Evolutionary conservation across 2,113 vertebrate species (phyloP).

Genomic region (Coptodon bakossiorum): DNA sequence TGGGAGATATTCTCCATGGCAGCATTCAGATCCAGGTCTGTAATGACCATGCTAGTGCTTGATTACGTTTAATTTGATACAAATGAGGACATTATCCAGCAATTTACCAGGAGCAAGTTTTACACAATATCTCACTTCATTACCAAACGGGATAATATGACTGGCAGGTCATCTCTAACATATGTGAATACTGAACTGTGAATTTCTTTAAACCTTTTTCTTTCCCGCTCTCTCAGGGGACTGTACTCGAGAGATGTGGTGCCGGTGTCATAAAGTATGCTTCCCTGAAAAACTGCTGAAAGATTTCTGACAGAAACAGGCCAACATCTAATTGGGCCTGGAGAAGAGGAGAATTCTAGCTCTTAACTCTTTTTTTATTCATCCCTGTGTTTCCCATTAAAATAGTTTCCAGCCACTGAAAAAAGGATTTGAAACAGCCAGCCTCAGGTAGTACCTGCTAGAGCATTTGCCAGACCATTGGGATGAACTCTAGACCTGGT

Average conservation of each 20-base stretch:
- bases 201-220: not conserved
- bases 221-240: not conserved
- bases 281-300: constrained; percentile 24
- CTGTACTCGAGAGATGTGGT: not conserved
- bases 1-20: constrained; percentile 39
- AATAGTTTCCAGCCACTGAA: constrained; percentile 64
- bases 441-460: constrained; percentile 58
- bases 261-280: constrained; percentile 26
- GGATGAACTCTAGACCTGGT: constrained; percentile 33
- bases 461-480: constrained; percentile 30
- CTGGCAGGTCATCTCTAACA: constrained; percentile 16
- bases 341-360: constrained; percentile 33
- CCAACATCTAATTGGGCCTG: constrained; percentile 51
- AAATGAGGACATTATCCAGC: constrained; percentile 46
- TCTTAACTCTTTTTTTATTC: constrained; percentile 25
- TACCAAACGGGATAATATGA: not conserved
- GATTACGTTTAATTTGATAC: constrained; percentile 50
- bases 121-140: constrained; percentile 21
- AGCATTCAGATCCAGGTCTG: not conserved
- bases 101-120: constrained; percentile 34
- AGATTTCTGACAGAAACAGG: constrained; percentile 40
- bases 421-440: constrained; percentile 45
- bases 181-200: not conserved
- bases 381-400: constrained; percentile 66
- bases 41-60: constrained; percentile 34